These are phyloP conservation scores for Eufriesea mexicana DNA, from an alignment of 1,140 invertebrate genomes.

Conservation along the genomic window DNA sequence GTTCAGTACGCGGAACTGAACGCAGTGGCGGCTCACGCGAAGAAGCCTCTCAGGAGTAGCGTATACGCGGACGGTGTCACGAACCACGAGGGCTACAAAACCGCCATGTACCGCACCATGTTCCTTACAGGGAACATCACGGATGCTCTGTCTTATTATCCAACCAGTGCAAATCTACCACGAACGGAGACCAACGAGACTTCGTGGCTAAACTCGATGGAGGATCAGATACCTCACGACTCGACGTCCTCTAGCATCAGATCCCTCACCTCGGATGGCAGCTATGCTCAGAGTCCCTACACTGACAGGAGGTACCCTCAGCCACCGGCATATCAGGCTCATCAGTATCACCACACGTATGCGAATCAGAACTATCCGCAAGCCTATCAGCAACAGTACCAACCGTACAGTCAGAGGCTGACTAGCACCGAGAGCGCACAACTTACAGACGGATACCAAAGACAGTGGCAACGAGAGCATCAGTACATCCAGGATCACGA, in stretches of 20 bases:
- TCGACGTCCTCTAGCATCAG: constrained; percentile 84
- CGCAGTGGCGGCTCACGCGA: constrained; percentile 76
- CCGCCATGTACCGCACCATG: constrained; percentile 85
- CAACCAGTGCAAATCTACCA: constrained; percentile 85
- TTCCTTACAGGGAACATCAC: constrained; percentile 89
- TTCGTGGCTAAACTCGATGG: constrained; percentile 84
- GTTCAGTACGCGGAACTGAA: constrained; percentile 75
- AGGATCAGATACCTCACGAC: constrained; percentile 83
- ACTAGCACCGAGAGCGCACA: constrained; percentile 70
- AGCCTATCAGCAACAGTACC: constrained; percentile 77
- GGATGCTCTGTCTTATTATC: constrained; percentile 89
- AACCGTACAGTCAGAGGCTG: constrained; percentile 73
- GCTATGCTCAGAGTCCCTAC: constrained; percentile 85
- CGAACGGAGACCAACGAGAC: constrained; percentile 83
- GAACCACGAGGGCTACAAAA: constrained; percentile 87
- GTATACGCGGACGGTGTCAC: constrained; percentile 82
- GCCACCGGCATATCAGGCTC: constrained; percentile 76
- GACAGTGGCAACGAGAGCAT: constrained; percentile 78
- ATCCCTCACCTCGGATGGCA: constrained; percentile 83
- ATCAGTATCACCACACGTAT: constrained; percentile 75
- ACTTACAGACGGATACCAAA: constrained; percentile 75
- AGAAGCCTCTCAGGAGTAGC: constrained; percentile 83
- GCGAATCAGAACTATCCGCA: constrained; percentile 77
- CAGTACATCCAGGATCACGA: constrained; percentile 75
- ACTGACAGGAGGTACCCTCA: constrained; percentile 83